phyloP scores from a whole-genome alignment of 2,113 vertebrate species.

The Cyprinodon tularosa region DNA sequence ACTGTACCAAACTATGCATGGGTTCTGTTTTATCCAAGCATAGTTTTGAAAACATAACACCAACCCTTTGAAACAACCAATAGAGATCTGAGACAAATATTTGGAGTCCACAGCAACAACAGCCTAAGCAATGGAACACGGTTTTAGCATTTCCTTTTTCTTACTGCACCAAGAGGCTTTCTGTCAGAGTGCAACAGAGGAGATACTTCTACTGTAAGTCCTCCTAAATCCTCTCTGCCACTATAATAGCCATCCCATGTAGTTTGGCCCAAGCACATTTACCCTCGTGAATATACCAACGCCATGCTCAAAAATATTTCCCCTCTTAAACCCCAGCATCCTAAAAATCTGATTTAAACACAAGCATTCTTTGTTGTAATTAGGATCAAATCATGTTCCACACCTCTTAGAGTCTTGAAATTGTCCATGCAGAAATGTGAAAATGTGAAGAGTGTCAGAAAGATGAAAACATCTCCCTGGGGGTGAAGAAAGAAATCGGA shows the following conservation, averaged over 20 bases:
- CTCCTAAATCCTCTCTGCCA: constrained; percentile 37
- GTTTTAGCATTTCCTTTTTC: constrained; percentile 10
- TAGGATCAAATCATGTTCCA: not conserved
- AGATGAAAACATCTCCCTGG: not conserved
- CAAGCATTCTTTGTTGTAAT: not conserved
- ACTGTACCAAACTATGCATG: not conserved
- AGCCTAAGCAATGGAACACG: constrained; percentile 8
- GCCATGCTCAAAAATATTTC: constrained; percentile 15
- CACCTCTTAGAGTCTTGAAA: not conserved
- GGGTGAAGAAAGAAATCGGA: not conserved
- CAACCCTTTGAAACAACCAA: not conserved
- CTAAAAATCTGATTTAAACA: not conserved
- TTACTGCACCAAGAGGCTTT: constrained; percentile 27
- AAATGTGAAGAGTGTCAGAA: not conserved
- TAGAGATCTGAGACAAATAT: constrained; percentile 22
- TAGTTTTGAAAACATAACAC: not conserved
- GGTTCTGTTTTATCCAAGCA: not conserved
- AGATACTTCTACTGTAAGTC: constrained; percentile 40
- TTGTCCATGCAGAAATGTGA: not conserved
- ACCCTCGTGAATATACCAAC: constrained; percentile 15
- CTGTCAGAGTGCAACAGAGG: constrained; percentile 11
- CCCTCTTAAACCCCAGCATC: not conserved
- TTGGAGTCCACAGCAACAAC: constrained; percentile 23
- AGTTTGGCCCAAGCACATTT: constrained; percentile 37
- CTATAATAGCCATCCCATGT: constrained; percentile 19